phyloP scores from a whole-genome alignment of 1,140 invertebrate genomes.

The Conus ventricosus region DNA sequence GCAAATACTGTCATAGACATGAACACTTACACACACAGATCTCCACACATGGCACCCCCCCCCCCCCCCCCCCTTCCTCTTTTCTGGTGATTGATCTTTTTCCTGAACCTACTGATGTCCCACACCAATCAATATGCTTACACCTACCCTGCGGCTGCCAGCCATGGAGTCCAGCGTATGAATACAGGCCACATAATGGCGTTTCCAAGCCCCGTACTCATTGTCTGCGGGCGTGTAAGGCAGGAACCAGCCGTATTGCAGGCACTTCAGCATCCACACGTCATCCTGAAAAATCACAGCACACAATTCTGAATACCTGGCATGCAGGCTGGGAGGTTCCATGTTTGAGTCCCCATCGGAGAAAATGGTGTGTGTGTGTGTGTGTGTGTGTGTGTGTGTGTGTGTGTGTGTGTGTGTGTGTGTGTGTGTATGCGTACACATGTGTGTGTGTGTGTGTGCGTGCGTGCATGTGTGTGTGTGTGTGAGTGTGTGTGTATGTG shows the following conservation, averaged over 20 bases:
- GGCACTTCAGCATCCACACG: conserved; percentile 73
- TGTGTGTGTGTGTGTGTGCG: not conserved
- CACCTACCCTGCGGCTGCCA: conserved; percentile 36
- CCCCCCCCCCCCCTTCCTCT: too few relatives aligned
- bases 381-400: not conserved
- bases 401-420: not conserved
- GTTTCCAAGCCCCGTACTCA: conserved; percentile 73
- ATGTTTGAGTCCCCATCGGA: not conserved
- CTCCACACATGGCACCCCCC: too few relatives aligned
- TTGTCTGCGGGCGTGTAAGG: conserved; percentile 67
- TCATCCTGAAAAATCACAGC: conserved; percentile 58
- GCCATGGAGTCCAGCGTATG: conserved; percentile 57
- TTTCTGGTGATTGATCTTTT: not conserved
- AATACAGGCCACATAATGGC: conserved; percentile 68
- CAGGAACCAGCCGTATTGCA: conserved; percentile 71
- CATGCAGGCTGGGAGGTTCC: not conserved
- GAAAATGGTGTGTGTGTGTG: too few relatives aligned
- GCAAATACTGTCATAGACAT: too few relatives aligned
- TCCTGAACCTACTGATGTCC: not conserved
- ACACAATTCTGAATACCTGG: too few relatives aligned
- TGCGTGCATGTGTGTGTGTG: not conserved
- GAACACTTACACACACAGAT: not conserved
- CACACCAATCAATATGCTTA: too few relatives aligned
- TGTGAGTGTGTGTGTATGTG: not conserved
- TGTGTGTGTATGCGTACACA: not conserved